Base-by-base conservation (phyloP, 1,140 invertebrate genomes). In the Drosophila baimaii region DNA sequence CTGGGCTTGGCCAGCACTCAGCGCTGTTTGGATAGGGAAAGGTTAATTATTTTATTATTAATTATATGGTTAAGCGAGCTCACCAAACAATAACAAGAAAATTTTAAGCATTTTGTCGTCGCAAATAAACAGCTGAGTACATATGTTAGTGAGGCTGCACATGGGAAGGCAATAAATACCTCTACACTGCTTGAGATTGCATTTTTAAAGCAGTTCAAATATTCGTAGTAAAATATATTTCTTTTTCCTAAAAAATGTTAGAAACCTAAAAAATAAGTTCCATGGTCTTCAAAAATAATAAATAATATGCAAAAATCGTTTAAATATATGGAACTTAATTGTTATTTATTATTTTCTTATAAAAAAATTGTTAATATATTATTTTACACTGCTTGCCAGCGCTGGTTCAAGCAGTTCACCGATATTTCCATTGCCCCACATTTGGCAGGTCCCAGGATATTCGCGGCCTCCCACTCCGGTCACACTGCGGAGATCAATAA, bases 21-120 rank as follows among this genome's bases (percentile, higher is more conserved):
- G 17, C 5, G 44, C 83, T 77, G 44, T 23, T 10, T 1, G 0
- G 8, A 19, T 5, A 3, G 0, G 13, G 7, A 19, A 3, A 10
- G 23, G 12, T 39, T 17, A 35, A 2, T 25, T 1, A 3, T 1
- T 7, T 3, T 5, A 3, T 5, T 19, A 5, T 10, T 19, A 10
- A 33, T n/a, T n/a, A 62, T 5, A 12, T 2, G 5, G 0, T 1
- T 4, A 25, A 31, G 39, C 37, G 5, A 0, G 47, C 69, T 62
- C n/a, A 73, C 70, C 21, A 44, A 74, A 54, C 10, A 64, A 41
- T n/a, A 74, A 75, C 46, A 73, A 62, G 9, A 39, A 15, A 55
- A 74, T 74, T 75, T 12, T 29, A 3, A 56, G 23, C 72, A 75
- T 73, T 75, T 63, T 46, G 13, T 39, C 41, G 12, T 46, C 66